Evolutionary conservation across 2,113 vertebrate species (phyloP).

Genomic region (Entelurus aequoreus): DNA sequence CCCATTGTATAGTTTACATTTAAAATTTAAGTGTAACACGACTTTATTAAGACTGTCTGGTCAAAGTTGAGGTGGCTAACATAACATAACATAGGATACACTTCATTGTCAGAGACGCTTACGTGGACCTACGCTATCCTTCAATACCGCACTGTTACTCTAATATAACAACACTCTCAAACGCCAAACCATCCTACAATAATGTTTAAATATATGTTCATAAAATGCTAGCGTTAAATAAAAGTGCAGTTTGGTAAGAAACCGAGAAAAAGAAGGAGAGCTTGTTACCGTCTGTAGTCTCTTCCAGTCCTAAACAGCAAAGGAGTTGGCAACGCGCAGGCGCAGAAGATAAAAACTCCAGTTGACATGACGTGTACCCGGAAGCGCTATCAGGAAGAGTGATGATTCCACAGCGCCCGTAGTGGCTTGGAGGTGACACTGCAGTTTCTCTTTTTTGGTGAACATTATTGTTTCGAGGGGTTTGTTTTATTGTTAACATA

Average conservation of each 20-base stretch:
- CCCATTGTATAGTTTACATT: neutral
- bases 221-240: neutral
- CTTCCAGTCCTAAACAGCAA: neutral
- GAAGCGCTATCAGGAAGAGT: fast-evolving
- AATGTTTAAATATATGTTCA: fast-evolving
- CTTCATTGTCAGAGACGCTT: slow-evolving; percentile 14
- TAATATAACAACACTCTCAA: neutral
- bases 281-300: neutral
- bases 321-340: slow-evolving; percentile 1
- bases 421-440: slow-evolving; percentile 5
- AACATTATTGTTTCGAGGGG: neutral
- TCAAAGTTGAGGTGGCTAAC: neutral
- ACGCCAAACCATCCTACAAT: neutral
- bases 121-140: slow-evolving; percentile 34
- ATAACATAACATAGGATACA: neutral
- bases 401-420: slow-evolving; percentile 16
- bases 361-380: slow-evolving; percentile 47
- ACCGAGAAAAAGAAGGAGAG: neutral
- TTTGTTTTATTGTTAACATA: neutral
- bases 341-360: slow-evolving; percentile 12
- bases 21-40: neutral
- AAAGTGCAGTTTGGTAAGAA: neutral
- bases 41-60: neutral
- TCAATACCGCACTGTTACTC: neutral
- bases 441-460: no score